phyloP scores from a whole-genome alignment of 2,888 invertebrate species.

The Plebejus anna region DNA sequence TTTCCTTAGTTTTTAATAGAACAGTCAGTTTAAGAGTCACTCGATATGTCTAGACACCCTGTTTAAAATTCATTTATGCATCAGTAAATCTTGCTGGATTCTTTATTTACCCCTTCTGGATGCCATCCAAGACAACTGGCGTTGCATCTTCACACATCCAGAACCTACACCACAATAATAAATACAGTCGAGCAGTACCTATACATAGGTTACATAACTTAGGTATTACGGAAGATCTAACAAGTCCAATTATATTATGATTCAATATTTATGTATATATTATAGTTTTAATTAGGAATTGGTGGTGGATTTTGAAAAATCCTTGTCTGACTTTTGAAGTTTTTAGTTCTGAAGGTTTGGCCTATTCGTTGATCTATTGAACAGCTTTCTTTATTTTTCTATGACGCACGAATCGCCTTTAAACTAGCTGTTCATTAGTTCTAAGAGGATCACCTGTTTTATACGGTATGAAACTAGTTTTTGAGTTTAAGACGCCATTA shows the following conservation, averaged over 20 bases:
- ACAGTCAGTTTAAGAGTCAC: slow-evolving; percentile 21
- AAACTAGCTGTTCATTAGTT: background rate
- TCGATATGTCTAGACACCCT: slow-evolving; percentile 29
- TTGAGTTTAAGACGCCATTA: slow-evolving; percentile 13
- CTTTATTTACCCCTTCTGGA: slow-evolving; percentile 35
- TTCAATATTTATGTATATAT: no score
- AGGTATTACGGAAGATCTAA: no score
- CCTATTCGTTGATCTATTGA: no score
- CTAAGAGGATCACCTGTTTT: background rate
- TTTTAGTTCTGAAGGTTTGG: no score
- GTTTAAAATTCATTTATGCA: slow-evolving; percentile 47
- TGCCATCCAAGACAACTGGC: slow-evolving; percentile 34
- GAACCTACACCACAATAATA: background rate
- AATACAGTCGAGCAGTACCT: background rate
- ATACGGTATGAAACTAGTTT: background rate
- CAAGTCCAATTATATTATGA: no score
- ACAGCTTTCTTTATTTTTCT: background rate
- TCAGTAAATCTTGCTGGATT: slow-evolving; percentile 39
- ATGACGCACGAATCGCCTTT: background rate
- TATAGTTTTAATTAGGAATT: no score
- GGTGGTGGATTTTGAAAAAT: no score
- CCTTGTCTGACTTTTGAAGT: no score
- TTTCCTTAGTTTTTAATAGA: slow-evolving; percentile 28
- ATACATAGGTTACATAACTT: no score
- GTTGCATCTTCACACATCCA: slow-evolving; percentile 15